phyloP scores from a whole-genome alignment of 2,113 vertebrate species.

The Holacanthus passer region DNA sequence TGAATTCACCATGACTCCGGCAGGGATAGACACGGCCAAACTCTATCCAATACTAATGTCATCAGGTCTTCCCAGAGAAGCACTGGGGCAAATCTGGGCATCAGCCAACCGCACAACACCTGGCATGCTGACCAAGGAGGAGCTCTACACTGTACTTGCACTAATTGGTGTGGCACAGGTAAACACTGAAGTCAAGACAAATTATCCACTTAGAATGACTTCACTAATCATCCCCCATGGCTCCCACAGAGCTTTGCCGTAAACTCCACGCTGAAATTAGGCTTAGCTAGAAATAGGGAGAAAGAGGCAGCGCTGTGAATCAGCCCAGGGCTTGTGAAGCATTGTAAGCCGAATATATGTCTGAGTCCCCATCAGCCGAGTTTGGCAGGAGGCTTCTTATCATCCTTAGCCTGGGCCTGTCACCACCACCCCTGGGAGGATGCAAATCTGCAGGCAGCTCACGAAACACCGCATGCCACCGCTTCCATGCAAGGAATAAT shows the following conservation, averaged over 20 bases:
- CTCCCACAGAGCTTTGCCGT: conserved; percentile 3
- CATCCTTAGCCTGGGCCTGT: conserved; percentile 58
- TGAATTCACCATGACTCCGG: conserved; percentile 92
- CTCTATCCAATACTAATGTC: conserved; percentile 98
- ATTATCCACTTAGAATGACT: conserved; percentile 39
- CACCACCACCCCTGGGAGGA: conserved; percentile 51
- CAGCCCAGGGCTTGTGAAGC: conserved; percentile 40
- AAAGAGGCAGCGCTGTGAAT: conserved; percentile 24
- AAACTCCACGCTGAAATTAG: conserved; percentile 35
- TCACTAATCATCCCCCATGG: conserved; percentile 33
- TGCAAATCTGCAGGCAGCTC: conserved; percentile 70
- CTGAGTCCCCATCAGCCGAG: conserved; percentile 50
- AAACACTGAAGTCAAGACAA: conserved; percentile 54
- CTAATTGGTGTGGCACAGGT: conserved; percentile 97
- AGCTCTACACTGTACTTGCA: conserved; percentile 94
- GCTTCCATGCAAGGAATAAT: conserved; percentile 62
- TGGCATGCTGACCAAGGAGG: conserved; percentile 97
- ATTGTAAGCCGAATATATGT: conserved; percentile 41
- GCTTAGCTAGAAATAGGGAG: conserved; percentile 21
- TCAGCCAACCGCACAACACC: conserved; percentile 96
- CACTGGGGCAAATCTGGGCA: conserved; percentile 97
- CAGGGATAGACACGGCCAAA: conserved; percentile 96
- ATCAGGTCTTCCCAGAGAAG: conserved; percentile 96
- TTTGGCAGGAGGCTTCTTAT: conserved; percentile 72
- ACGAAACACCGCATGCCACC: conserved; percentile 47